These are phyloP conservation scores for Palloptera scutellata DNA, from an alignment of 2,888 invertebrate genomes.

Conservation along the genomic window DNA sequence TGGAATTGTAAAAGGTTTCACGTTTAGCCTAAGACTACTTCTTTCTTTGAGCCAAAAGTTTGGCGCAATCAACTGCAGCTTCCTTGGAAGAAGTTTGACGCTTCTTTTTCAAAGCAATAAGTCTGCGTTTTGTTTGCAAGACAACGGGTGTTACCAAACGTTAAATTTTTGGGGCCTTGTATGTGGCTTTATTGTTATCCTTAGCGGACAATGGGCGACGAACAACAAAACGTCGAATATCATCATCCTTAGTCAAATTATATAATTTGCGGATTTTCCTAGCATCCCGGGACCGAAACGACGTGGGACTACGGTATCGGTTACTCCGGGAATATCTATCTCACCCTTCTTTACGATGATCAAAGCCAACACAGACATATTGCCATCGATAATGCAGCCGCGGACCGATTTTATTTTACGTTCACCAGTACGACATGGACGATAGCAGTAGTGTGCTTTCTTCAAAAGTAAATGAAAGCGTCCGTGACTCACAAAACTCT, in stretches of 20 bases:
- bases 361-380: conserved; percentile 94
- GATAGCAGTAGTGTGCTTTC: conserved; percentile 96
- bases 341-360: conserved; percentile 96
- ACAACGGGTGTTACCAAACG: conserved; percentile 91
- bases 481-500: conserved; percentile 94
- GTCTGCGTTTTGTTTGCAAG: conserved; percentile 88
- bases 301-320: conserved; percentile 92
- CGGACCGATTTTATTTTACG: conserved; percentile 98
- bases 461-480: conserved; percentile 94
- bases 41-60: conserved; percentile 88
- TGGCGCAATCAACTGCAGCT: conserved; percentile 89
- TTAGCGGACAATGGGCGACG: conserved; percentile 88
- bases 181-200: conserved; percentile 79
- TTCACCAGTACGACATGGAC: conserved; percentile 94
- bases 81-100: conserved; percentile 81
- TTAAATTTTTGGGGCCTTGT: conserved; percentile 94
- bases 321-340: conserved; percentile 94
- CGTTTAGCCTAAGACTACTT: conserved; percentile 90
- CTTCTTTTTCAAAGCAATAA: conserved; percentile 86
- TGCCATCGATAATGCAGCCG: conserved; percentile 98
- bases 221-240: conserved; percentile 96
- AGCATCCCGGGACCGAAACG: conserved; percentile 96
- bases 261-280: conserved; percentile 81
- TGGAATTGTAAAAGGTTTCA: conserved; percentile 75
- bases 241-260: conserved; percentile 95